phyloP scores from a whole-genome alignment of 2,797 vertebrate species.

The Mastacembelus armatus region DNA sequence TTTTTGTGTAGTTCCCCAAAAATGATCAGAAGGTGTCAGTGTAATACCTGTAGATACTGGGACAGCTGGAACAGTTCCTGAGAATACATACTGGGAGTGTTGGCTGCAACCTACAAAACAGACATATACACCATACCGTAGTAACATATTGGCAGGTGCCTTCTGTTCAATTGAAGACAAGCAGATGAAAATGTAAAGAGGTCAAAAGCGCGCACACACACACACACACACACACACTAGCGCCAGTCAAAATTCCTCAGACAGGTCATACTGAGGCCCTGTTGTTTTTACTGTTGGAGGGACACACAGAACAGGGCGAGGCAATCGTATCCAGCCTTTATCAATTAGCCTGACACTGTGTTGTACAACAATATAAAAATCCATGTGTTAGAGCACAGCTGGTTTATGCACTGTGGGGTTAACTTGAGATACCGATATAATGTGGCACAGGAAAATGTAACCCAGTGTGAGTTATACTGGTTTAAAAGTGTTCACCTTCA shows the following conservation, averaged over 20 bases:
- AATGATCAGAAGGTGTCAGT: constrained; percentile 71
- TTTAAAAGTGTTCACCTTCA: too few species aligned
- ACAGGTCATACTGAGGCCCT: constrained; percentile 48
- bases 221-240: constrained; percentile 5
- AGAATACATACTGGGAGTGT: constrained; percentile 99
- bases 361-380: not conserved
- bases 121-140: not conserved
- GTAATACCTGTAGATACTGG: constrained; percentile 97
- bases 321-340: constrained; percentile 1
- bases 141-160: not conserved
- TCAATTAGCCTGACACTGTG: not conserved
- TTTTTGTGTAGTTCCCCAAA: not conserved
- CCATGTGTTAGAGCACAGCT: not conserved
- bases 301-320: constrained; percentile 18
- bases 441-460: not conserved
- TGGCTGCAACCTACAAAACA: constrained; percentile 92
- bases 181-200: not conserved
- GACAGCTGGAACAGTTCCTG: constrained; percentile 99
- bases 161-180: constrained; percentile 14
- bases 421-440: not conserved
- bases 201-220: not conserved
- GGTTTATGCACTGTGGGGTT: not conserved
- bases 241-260: constrained; percentile 61
- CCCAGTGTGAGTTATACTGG: not conserved
- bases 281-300: constrained; percentile 35